Percentiles rank a stretch among this genome's conserved stretches.
These are phyloP conservation scores for Pygoscelis antarcticus DNA, from an alignment of 2,113 vertebrate species.

Conservation along the genomic window DNA sequence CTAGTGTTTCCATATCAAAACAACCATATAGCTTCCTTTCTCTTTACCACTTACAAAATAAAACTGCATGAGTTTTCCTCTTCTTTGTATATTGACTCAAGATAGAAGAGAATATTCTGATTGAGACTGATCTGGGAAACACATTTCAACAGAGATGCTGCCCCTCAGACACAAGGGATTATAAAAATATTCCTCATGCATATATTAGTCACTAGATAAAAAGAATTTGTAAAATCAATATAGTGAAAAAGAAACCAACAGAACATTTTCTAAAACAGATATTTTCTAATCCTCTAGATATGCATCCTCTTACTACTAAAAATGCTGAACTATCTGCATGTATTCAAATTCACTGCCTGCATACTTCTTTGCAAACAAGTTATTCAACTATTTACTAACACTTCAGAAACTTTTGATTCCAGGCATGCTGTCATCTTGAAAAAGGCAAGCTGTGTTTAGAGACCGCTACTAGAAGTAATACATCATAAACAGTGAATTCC, in stretches of 20 bases:
- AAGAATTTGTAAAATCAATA: slow-evolving; percentile 44
- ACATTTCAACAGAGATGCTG: slow-evolving; percentile 1
- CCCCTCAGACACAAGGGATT: slow-evolving; percentile 33
- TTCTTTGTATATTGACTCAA: not conserved
- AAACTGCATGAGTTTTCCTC: not conserved
- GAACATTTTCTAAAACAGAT: not conserved
- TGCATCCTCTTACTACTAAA: not conserved
- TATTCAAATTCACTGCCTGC: not conserved
- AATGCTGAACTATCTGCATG: not conserved
- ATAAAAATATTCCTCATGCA: slow-evolving; percentile 1
- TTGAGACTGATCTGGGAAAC: not conserved
- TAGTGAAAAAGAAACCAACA: not conserved
- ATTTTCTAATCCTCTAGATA: not conserved
- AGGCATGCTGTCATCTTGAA: not conserved
- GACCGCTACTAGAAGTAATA: not conserved
- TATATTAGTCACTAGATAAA: slow-evolving; percentile 27
- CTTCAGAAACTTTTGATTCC: not conserved
- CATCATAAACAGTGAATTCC: not conserved
- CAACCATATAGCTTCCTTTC: not conserved
- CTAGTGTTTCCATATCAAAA: not conserved
- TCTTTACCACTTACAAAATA: not conserved
- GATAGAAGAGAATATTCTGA: not conserved
- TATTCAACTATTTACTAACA: not conserved
- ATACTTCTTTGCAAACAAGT: not conserved
- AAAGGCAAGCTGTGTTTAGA: not conserved